Evolutionary conservation across 2,113 vertebrate species (phyloP).

Genomic region (Lamprotornis superbus): DNA sequence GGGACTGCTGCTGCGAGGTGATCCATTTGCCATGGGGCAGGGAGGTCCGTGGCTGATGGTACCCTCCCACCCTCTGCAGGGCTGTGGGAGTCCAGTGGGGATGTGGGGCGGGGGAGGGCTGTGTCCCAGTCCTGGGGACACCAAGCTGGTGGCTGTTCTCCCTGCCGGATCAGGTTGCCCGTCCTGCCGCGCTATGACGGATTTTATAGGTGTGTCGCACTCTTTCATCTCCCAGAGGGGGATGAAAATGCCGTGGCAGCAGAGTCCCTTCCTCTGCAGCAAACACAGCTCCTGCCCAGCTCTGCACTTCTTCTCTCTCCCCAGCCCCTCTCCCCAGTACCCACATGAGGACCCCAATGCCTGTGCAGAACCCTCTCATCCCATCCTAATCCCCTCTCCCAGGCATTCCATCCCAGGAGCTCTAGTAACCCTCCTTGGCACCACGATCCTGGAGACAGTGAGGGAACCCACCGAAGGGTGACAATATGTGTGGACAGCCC

Average conservation of each 20-base stretch:
- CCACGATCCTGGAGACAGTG: background rate
- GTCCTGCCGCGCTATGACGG: background rate
- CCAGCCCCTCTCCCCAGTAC: background rate
- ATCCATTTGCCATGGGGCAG: background rate
- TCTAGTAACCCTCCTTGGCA: background rate
- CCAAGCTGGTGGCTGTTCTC: accelerated
- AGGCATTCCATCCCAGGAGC: background rate
- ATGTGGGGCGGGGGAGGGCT: background rate
- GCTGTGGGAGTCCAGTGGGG: background rate
- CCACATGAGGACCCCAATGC: background rate
- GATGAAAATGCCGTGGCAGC: conserved; percentile 45
- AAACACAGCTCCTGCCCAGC: background rate
- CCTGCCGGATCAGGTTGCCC: background rate
- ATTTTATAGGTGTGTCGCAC: conserved; percentile 59
- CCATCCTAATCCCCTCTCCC: background rate
- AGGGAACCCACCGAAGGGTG: background rate
- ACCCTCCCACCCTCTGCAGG: background rate
- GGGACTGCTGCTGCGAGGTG: background rate
- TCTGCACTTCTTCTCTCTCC: background rate
- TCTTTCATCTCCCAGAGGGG: conserved; percentile 32
- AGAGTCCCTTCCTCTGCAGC: conserved; percentile 48
- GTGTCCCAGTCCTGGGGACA: background rate
- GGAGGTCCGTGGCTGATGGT: background rate
- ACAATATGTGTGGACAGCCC: background rate
- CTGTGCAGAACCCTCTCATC: background rate